Evolutionary conservation across 35 echinoderm and acorn worm species (phyloP).

Genomic region (Eucidaris tribuloides): DNA sequence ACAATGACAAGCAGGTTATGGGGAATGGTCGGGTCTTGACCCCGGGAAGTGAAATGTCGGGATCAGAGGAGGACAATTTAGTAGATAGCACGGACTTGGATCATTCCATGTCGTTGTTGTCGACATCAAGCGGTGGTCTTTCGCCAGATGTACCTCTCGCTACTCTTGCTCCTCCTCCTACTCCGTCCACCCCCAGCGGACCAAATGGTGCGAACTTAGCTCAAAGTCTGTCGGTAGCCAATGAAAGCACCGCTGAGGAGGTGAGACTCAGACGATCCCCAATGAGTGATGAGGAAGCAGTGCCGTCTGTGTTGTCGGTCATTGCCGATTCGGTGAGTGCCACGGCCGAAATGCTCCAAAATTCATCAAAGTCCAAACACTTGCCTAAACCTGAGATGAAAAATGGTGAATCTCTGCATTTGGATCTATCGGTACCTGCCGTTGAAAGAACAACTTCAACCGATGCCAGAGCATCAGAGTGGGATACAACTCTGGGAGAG

Average conservation of each 20-base stretch:
- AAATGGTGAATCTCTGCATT: constrained; percentile 3
- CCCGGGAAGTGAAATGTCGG: constrained; percentile 29
- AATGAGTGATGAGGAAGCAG: constrained; percentile 2
- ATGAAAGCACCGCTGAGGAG: neutral
- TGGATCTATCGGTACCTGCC: constrained; percentile 17
- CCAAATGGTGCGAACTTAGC: constrained; percentile 18
- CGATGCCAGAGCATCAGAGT: neutral
- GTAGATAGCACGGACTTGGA: neutral
- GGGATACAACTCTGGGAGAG: constrained; percentile 3
- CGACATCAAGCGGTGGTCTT: constrained; percentile 38
- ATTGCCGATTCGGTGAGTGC: constrained; percentile 48
- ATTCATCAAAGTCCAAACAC: neutral
- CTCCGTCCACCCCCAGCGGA: constrained; percentile 36
- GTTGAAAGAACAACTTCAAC: constrained; percentile 22
- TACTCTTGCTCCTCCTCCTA: constrained; percentile 41
- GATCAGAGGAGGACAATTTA: constrained; percentile 12
- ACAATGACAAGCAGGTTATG: neutral
- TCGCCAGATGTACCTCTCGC: constrained; percentile 9
- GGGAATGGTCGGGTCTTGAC: constrained; percentile 6
- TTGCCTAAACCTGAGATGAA: neutral
- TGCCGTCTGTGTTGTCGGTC: constrained; percentile 13
- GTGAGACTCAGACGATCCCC: neutral
- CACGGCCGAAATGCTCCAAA: constrained; percentile 37
- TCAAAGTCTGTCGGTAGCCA: constrained; percentile 2
- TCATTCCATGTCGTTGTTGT: constrained; percentile 45